phyloP scores from a whole-genome alignment of 1,140 invertebrate genomes.

The Gryon sp. region DNA sequence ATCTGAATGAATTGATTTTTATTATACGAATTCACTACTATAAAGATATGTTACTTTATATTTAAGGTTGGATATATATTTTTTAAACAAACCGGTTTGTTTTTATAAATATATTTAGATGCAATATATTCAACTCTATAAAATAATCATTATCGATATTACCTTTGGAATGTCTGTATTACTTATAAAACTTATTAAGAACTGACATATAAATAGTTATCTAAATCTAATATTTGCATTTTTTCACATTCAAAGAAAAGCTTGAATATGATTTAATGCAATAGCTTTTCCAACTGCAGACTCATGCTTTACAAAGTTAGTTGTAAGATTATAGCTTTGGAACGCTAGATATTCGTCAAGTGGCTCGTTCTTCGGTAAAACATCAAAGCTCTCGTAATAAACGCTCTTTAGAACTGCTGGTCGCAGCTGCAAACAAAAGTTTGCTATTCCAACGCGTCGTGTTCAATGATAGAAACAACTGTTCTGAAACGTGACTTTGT shows the following conservation, averaged over 20 bases:
- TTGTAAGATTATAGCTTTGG: constrained; percentile 36
- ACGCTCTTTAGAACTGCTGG: constrained; percentile 60
- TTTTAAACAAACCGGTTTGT: too few species aligned
- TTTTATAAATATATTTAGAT: too few species aligned
- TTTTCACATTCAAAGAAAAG: neutral
- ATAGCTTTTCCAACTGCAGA: constrained; percentile 25
- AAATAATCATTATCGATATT: too few species aligned
- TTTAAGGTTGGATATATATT: too few species aligned
- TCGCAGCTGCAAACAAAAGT: constrained; percentile 70
- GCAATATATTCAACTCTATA: too few species aligned
- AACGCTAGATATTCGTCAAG: constrained; percentile 54
- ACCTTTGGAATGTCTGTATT: too few species aligned
- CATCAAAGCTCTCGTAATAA: constrained; percentile 63
- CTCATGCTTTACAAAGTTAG: constrained; percentile 28
- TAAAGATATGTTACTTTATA: too few species aligned
- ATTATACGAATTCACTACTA: too few species aligned
- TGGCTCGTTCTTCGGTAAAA: constrained; percentile 54
- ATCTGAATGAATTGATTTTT: too few species aligned
- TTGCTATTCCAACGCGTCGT: constrained; percentile 46
- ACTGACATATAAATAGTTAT: too few species aligned
- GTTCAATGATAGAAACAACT: constrained; percentile 61
- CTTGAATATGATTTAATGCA: constrained; percentile 11
- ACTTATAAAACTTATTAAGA: too few species aligned
- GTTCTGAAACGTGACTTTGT: constrained; percentile 58
- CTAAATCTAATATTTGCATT: constrained; percentile 9